phyloP scores from a whole-genome alignment of 2,888 invertebrate species.

The Eupeodes latifasciatus region DNA sequence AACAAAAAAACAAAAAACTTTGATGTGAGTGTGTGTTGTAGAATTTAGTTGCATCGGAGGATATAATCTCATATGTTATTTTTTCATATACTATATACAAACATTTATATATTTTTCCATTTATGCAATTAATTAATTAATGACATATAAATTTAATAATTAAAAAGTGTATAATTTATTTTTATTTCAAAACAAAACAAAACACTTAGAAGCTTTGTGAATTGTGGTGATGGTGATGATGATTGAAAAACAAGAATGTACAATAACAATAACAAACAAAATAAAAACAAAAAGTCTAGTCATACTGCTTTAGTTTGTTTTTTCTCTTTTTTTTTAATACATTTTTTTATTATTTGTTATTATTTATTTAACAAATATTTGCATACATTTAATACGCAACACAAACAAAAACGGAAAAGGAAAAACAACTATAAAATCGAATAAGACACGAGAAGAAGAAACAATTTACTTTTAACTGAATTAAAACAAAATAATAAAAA shows the following conservation, averaged over 20 bases:
- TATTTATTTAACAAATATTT: constrained; percentile 45
- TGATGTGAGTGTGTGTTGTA: constrained; percentile 67
- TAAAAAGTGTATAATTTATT: constrained; percentile 23
- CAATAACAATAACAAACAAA: constrained; percentile 60
- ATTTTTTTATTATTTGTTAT: constrained; percentile 30
- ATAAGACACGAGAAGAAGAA: constrained; percentile 28
- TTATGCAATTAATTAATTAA: constrained; percentile 31
- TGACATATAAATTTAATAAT: constrained; percentile 23
- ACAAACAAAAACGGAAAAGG: constrained; percentile 5
- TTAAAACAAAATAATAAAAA: not conserved
- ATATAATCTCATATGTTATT: constrained; percentile 39
- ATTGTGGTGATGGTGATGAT: constrained; percentile 67
- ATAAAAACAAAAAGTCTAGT: constrained; percentile 64
- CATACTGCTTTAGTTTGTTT: constrained; percentile 68
- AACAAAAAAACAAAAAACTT: constrained; percentile 16
- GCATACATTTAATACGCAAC: constrained; percentile 37
- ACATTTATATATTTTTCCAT: constrained; percentile 63
- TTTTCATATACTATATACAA: constrained; percentile 51
- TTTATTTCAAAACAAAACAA: constrained; percentile 22
- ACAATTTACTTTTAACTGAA: constrained; percentile 22
- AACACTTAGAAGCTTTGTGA: constrained; percentile 58
- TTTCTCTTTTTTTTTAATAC: constrained; percentile 5
- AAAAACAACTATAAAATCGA: constrained; percentile 21
- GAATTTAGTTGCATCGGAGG: constrained; percentile 63
- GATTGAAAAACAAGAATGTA: constrained; percentile 47